phyloP scores from a whole-genome alignment of 2,113 vertebrate species.

The Oceanites oceanicus region DNA sequence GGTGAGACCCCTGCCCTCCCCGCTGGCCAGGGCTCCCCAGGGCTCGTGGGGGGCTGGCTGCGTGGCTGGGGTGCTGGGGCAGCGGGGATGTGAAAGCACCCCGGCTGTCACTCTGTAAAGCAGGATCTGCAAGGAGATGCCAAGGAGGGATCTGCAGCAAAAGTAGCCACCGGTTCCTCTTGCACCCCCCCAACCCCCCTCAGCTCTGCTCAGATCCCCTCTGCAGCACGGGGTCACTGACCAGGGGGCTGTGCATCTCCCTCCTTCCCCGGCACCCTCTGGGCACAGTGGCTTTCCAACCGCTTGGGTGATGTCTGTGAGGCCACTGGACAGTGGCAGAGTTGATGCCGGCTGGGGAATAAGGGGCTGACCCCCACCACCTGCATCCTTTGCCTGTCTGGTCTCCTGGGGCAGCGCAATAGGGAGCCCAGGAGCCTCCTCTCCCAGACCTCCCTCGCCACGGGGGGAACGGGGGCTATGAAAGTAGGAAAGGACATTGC shows the following conservation, averaged over 20 bases:
- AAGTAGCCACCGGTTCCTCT: background rate
- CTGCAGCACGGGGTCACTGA: fast-evolving
- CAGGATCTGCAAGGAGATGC: background rate
- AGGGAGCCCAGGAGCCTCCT: background rate
- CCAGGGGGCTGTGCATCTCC: background rate
- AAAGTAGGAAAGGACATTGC: background rate
- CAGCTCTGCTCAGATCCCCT: background rate
- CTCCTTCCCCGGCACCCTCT: background rate
- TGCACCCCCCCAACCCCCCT: fast-evolving
- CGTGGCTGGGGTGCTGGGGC: fast-evolving
- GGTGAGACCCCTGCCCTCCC: background rate
- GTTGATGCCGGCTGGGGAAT: background rate
- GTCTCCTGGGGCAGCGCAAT: fast-evolving
- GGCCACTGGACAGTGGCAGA: background rate
- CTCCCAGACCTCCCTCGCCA: background rate
- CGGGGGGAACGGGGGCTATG: background rate
- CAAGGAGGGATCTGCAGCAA: background rate
- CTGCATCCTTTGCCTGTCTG: fast-evolving
- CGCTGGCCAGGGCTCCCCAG: fast-evolving
- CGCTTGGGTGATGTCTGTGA: fast-evolving
- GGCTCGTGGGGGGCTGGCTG: background rate
- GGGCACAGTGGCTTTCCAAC: fast-evolving
- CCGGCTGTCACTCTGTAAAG: background rate
- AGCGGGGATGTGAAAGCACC: background rate
- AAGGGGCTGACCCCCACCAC: background rate